Percentiles rank a stretch among this genome's conserved stretches.
These are phyloP conservation scores for Athrips mouffetella DNA, from an alignment of 2,888 invertebrate genomes.

Conservation along the genomic window DNA sequence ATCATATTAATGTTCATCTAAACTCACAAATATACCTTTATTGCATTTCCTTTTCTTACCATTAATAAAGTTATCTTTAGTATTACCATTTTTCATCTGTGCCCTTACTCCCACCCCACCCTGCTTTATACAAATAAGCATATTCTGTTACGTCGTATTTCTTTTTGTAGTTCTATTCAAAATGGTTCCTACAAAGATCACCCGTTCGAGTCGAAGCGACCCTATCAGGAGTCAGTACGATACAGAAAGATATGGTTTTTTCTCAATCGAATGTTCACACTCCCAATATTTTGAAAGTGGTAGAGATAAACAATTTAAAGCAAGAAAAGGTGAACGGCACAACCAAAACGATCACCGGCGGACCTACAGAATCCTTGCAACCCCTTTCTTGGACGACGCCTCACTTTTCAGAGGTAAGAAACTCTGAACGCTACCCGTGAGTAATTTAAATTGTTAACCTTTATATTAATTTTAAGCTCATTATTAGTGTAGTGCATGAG, in stretches of 20 bases:
- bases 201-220: slow-evolving; percentile 75
- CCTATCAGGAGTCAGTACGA: slow-evolving; percentile 68
- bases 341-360: slow-evolving; percentile 62
- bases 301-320: slow-evolving; percentile 75
- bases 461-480: slow-evolving; percentile 47
- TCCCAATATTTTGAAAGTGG: slow-evolving; percentile 72
- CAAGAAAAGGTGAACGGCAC: slow-evolving; percentile 60
- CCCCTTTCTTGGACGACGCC: slow-evolving; percentile 46
- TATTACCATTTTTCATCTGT: neutral
- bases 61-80: too few relatives aligned
- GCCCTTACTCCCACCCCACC: slow-evolving; percentile 28
- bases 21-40: too few relatives aligned
- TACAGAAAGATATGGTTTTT: slow-evolving; percentile 75
- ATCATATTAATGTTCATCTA: too few relatives aligned
- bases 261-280: slow-evolving; percentile 74
- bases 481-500: too few relatives aligned
- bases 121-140: slow-evolving; percentile 68
- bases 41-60: too few relatives aligned
- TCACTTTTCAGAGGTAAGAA: slow-evolving; percentile 71
- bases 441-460: slow-evolving; percentile 45
- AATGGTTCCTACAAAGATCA: slow-evolving; percentile 77
- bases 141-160: slow-evolving; percentile 78
- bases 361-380: slow-evolving; percentile 43
- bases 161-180: slow-evolving; percentile 78
- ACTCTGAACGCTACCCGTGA: slow-evolving; percentile 54